These are phyloP conservation scores for Microctenopoma stevenorrisi DNA, from an alignment of 2,797 vertebrate species.

Conservation along the genomic window DNA sequence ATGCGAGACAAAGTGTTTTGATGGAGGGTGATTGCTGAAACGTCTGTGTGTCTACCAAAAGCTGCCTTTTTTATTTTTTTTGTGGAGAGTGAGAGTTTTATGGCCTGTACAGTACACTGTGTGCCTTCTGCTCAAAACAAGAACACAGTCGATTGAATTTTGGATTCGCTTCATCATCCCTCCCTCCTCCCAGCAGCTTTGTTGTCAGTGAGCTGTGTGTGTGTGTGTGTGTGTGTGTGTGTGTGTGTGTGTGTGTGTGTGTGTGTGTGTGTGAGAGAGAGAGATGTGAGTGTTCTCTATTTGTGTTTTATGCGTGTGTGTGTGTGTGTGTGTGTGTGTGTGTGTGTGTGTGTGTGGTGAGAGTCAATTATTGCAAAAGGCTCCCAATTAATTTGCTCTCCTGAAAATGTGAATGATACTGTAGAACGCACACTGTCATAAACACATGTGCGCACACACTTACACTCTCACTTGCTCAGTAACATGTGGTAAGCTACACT, in stretches of 20 bases:
- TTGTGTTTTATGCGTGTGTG: conserved; percentile 42
- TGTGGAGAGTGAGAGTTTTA: conserved; percentile 87
- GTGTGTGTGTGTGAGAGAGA: conserved; percentile 23
- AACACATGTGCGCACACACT: conserved; percentile 22
- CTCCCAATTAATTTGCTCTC: conserved; percentile 84
- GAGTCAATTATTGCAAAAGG: conserved; percentile 81
- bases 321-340: conserved; percentile 67
- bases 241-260: conserved; percentile 6
- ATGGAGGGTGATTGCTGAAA: conserved; percentile 96
- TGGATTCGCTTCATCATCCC: conserved; percentile 90
- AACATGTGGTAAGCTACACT: not conserved
- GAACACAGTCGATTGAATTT: conserved; percentile 92
- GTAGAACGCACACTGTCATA: conserved; percentile 65
- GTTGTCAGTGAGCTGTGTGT: conserved; percentile 83
- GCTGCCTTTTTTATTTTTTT: conserved; percentile 81
- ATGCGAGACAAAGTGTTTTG: conserved; percentile 99
- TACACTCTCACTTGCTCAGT: conserved; percentile 19
- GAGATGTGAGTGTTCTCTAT: conserved; percentile 46
- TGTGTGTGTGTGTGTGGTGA: conserved; percentile 59
- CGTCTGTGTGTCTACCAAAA: conserved; percentile 92
- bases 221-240: conserved; percentile 78
- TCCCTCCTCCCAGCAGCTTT: conserved; percentile 82
- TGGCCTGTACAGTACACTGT: conserved; percentile 96
- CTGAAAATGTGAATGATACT: conserved; percentile 81
- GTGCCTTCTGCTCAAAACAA: conserved; percentile 90